Conservation (phyloP, 2,888 invertebrate species). For the Dasysyrphus tricinctus region DNA sequence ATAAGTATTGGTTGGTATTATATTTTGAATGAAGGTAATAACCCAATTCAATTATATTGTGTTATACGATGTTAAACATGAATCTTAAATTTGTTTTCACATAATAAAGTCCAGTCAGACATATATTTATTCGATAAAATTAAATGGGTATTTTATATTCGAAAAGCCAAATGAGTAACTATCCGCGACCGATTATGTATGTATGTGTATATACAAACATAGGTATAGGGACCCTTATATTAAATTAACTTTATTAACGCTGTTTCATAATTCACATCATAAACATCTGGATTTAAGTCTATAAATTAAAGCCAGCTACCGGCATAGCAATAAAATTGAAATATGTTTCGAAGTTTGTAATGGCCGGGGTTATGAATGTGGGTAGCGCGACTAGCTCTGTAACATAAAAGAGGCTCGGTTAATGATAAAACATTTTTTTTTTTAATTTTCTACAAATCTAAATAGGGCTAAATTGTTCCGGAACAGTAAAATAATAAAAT, state of each 20-base stretch:
- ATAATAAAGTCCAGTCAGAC: background rate
- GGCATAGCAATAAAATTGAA: slow-evolving; percentile 55
- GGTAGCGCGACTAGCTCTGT: too few relatives aligned
- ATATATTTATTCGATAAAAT: background rate
- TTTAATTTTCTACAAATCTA: too few relatives aligned
- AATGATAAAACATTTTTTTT: too few relatives aligned
- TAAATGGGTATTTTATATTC: background rate
- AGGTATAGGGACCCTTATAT: slow-evolving; percentile 1
- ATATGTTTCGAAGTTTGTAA: slow-evolving; percentile 39
- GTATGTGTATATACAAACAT: too few relatives aligned
- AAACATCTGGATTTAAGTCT: slow-evolving; percentile 68
- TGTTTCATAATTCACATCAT: slow-evolving; percentile 53
- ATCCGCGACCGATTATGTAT: background rate
- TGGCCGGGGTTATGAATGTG: too few relatives aligned
- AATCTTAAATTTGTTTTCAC: background rate
- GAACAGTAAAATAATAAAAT: too few relatives aligned
- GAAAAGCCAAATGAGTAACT: background rate
- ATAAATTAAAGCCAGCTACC: slow-evolving; percentile 52
- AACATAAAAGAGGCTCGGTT: too few relatives aligned
- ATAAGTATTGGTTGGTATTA: background rate
- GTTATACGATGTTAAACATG: background rate
- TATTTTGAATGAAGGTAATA: background rate
- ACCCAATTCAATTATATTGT: background rate
- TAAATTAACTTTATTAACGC: background rate
- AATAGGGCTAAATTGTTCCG: too few relatives aligned